Evolutionary conservation across 2,888 invertebrate species (phyloP), one percentile per base, ranked within the genome.

Genomic region (Drosophila lacicola): DNA sequence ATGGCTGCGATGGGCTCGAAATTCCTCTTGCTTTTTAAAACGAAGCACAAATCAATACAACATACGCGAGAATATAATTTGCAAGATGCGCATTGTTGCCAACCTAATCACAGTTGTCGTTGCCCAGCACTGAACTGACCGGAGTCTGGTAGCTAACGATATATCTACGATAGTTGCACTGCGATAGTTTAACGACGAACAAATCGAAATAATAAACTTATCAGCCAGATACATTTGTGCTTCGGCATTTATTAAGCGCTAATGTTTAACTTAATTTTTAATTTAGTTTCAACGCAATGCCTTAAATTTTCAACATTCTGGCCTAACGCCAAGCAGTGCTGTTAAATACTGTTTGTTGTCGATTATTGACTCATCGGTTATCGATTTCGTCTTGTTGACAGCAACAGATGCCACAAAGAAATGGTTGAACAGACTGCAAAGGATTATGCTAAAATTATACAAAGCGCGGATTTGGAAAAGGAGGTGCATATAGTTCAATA

Each of bases 401-500:
- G 11, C 58, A 55, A 63, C 76, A 79, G 60, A 64, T 68, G 67
- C 42, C 19, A 21, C 66, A 62, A 55, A 14, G 60, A 62, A 60
- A 76, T 94, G 94, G 92, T 94, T 66, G 93, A 94, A 72, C 92
- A 94, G 80, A 82, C 93, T 53, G 94, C 93, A 0, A 91, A 92
- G 58, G 94, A 94, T 82, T 95, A 95, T 89, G 91, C 94, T 29
- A 93, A 93, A 66, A 94, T 94, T 78, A 91, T 95, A 62, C 82
- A 86, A 60, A 94, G 94, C 79, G 89, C 93, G 47, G 94, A 94
- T 89, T 90, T 94, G 45, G 89, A 93, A 10, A 93, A 92, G 86
- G 94, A 94, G 84, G 94, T 94, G 49, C 6, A 1, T 42, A 4
- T 1, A 1, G 17, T 6, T 1, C 25, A 10, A 13, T 10, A 9